Evolutionary conservation across 2,888 invertebrate species (phyloP), one percentile per base, ranked within the genome.

Genomic region (Phytoseiulus persimilis): DNA sequence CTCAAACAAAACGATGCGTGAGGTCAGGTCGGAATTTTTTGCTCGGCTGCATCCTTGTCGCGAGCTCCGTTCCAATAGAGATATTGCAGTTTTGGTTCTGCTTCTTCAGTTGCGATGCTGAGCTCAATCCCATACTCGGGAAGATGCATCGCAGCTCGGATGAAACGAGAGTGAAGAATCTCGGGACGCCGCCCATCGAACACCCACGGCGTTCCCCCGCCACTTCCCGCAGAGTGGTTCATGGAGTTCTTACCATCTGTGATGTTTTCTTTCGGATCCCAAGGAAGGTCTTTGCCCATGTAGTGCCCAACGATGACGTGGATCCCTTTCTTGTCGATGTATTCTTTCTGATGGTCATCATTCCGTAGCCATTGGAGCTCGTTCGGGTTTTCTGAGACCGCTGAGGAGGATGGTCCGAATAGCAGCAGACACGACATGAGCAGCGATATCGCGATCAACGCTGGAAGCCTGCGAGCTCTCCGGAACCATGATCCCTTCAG

Each of bases 271-370:
- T 94, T 93, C 91, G 94, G 93, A 90, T 94, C 93, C 91, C 92
- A 92, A 39, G 92, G 92, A 14, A 92, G 91, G 45, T 95, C 95
- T 92, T 96, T 96, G 89, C 97, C 97, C 92, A 96, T 95, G 93
- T 96, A 97, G 93, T 96, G 96, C 0, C 97, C 97, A 33, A 97
- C 96, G 90, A 97, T 95, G 9, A 96, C 96, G 92, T 95, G 95
- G 93, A 96, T 95, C n/a, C 96, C 96, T 92, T 94, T 94, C 90
- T 94, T 94, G 92, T 96, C 95, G 33, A 95, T 94, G 92, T 95
- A 95, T 91, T 95, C 95, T 91, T 94, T 94, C 92, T 95, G 95
- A 5, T 31, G 90, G 14, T 90, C 90, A 3, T 90, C 90, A 39
- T 91, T 91, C 0, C 89, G 83, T n/a, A 91, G 28, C 31, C 87